phyloP scores from a whole-genome alignment of 2,113 vertebrate species.

The Tichodroma muraria region DNA sequence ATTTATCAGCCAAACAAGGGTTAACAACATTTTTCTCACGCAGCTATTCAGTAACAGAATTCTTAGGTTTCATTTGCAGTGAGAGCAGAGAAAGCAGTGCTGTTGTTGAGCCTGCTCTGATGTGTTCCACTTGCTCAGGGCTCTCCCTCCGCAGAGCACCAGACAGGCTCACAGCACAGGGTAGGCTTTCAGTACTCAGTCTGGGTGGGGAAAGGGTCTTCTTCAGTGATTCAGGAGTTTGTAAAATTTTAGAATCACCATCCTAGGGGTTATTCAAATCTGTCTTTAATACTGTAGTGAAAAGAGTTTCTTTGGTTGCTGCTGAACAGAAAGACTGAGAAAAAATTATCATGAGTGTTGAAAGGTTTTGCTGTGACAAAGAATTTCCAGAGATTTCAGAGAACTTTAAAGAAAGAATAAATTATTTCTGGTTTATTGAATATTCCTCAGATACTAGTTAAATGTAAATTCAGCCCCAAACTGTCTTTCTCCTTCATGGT shows the following conservation, averaged over 20 bases:
- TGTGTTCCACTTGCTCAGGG: accelerated
- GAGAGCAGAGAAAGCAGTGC: neutral
- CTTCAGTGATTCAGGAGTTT: neutral
- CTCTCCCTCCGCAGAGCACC: neutral
- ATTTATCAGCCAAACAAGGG: neutral
- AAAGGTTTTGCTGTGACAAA: neutral
- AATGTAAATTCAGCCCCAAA: neutral
- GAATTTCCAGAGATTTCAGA: neutral
- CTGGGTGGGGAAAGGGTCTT: neutral
- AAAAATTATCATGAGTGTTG: neutral
- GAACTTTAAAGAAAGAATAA: neutral
- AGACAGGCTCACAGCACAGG: neutral
- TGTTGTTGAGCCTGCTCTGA: neutral
- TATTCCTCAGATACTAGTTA: neutral
- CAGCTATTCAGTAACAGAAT: neutral
- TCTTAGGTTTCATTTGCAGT: neutral
- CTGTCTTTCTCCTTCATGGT: neutral
- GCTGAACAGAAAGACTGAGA: neutral
- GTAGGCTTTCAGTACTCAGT: accelerated
- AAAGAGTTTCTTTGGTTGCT: neutral
- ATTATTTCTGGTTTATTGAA: neutral
- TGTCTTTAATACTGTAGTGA: neutral
- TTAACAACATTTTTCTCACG: neutral
- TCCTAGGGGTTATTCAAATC: neutral
- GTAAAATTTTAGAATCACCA: neutral